Conservation (phyloP, 2,113 vertebrate genomes). For the Patagioenas fasciata region DNA sequence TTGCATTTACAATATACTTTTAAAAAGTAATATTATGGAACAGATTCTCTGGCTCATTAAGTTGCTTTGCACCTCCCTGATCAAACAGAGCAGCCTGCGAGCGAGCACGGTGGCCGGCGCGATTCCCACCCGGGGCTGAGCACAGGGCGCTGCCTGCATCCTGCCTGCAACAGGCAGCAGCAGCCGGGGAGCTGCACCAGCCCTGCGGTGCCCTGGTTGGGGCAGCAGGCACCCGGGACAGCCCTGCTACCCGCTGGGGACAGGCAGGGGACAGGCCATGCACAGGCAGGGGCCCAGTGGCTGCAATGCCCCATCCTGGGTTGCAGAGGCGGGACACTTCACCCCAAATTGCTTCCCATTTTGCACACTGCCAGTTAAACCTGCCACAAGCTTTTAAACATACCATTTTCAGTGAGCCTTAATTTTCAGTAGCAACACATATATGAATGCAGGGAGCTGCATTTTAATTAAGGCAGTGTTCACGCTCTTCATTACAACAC, state of each 20-base stretch:
- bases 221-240: fast-evolving
- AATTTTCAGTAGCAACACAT: slow-evolving; percentile 16
- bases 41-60: not conserved
- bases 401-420: not conserved
- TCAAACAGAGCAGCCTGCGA: not conserved
- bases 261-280: not conserved
- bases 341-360: not conserved
- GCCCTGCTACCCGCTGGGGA: fast-evolving
- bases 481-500: slow-evolving; percentile 23
- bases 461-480: slow-evolving; percentile 28
- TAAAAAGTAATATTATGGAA: not conserved
- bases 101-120: fast-evolving
- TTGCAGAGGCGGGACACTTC: not conserved
- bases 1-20: not conserved
- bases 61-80: not conserved
- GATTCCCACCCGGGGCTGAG: fast-evolving
- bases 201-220: no score
- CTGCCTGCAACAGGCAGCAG: not conserved
- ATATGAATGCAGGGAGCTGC: not conserved
- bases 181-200: not conserved
- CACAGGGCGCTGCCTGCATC: fast-evolving
- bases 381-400: not conserved
- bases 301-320: fast-evolving
- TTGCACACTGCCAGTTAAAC: not conserved
- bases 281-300: not conserved